phyloP scores from a whole-genome alignment of 1,140 invertebrate genomes.

The Pararge aegeria region DNA sequence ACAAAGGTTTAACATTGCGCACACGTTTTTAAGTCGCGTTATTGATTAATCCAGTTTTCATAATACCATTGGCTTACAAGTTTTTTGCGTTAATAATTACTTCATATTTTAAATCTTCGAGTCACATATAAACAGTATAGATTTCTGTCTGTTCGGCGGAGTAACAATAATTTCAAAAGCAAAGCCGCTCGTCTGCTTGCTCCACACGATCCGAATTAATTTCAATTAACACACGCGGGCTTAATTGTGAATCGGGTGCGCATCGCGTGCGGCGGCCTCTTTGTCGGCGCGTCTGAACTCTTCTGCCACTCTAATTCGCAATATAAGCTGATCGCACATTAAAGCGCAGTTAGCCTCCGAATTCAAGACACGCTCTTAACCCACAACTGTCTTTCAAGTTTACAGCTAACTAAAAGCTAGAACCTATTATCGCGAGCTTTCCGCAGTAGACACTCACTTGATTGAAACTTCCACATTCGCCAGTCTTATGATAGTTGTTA shows the following conservation, averaged over 20 bases:
- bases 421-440: too few species aligned
- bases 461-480: too few species aligned
- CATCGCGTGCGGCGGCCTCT: slow-evolving; percentile 71
- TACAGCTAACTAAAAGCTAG: too few species aligned
- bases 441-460: too few species aligned
- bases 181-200: slow-evolving; percentile 39
- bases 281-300: slow-evolving; percentile 63
- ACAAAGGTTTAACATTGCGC: too few species aligned
- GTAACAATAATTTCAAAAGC: slow-evolving; percentile 15
- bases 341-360: neutral
- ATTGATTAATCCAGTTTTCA: too few species aligned
- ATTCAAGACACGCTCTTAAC: too few species aligned
- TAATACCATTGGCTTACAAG: too few species aligned
- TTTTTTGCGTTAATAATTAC: neutral
- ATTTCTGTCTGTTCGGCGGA: neutral
- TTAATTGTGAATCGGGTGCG: slow-evolving; percentile 75
- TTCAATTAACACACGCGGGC: slow-evolving; percentile 76
- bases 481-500: too few species aligned
- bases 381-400: too few species aligned
- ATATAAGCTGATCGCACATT: neutral
- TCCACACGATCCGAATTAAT: slow-evolving; percentile 69
- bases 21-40: too few species aligned
- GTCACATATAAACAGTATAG: neutral
- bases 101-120: neutral
- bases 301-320: slow-evolving; percentile 60